Percentiles rank a stretch among this genome's conserved stretches.
Evolutionary conservation across 1,140 invertebrate species (phyloP).

Genomic region (Formica selysi): DNA sequence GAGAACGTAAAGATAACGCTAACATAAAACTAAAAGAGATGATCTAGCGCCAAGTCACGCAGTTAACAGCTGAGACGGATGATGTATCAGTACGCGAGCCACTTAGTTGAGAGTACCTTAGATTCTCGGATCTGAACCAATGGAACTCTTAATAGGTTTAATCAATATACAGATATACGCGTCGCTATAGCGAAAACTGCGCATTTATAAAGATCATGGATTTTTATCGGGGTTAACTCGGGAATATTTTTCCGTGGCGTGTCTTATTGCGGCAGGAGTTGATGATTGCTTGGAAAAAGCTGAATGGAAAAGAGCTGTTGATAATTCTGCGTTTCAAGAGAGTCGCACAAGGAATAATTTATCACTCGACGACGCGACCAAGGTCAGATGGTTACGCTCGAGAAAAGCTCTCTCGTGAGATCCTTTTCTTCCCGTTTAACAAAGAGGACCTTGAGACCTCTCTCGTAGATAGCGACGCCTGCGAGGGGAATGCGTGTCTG

Average conservation of each 20-base stretch:
- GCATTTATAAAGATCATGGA: not conserved
- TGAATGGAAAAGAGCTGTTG: not conserved
- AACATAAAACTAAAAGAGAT: conserved; percentile 2
- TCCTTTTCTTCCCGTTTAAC: conserved; percentile 50
- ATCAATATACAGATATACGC: not conserved
- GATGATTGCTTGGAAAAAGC: not conserved
- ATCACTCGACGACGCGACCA: not conserved
- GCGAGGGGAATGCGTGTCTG: not conserved
- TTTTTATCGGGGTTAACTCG: no score
- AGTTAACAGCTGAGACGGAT: not conserved
- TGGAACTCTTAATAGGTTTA: no score
- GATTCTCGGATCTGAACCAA: not conserved
- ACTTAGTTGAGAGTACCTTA: not conserved
- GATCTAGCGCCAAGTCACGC: not conserved
- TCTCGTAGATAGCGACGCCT: conserved; percentile 20
- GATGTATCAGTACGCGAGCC: not conserved
- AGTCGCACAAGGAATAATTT: not conserved
- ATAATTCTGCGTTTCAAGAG: no score
- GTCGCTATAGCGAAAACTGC: not conserved
- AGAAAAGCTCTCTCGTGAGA: conserved; percentile 30
- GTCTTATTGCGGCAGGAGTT: not conserved
- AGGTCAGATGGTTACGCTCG: conserved; percentile 13
- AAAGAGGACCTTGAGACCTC: conserved; percentile 53
- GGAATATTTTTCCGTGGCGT: no score
- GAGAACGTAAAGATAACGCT: conserved; percentile 9